Conservation (phyloP, 2,113 vertebrate genomes). For the Neomonachus schauinslandi region DNA sequence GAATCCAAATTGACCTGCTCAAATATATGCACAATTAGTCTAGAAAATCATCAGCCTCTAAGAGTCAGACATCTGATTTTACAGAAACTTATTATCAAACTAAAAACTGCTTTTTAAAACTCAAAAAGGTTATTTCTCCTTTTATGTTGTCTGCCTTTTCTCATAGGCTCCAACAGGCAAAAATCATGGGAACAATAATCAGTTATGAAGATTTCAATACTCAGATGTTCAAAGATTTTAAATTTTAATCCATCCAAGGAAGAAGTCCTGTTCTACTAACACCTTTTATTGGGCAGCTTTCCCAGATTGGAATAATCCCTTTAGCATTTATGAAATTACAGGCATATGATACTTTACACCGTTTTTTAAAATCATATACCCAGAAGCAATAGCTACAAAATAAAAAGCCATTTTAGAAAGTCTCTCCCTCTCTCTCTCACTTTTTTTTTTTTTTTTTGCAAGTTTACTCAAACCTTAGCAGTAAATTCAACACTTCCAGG, state of each 20-base stretch:
- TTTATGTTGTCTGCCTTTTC: not conserved
- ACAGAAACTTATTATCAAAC: not conserved
- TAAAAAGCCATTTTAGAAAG: not conserved
- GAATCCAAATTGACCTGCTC: not conserved
- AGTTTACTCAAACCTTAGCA: not conserved
- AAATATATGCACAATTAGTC: not conserved
- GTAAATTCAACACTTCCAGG: not conserved
- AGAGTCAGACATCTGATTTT: not conserved
- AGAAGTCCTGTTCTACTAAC: not conserved
- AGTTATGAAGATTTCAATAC: not conserved
- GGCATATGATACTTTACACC: not conserved
- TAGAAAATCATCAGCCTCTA: not conserved
- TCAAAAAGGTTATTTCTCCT: not conserved
- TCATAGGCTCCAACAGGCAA: not conserved
- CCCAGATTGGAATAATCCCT: not conserved
- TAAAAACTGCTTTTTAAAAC: constrained; percentile 9
- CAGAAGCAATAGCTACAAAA: not conserved
- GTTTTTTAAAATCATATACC: not conserved
- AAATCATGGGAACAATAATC: not conserved
- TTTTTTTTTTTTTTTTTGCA: not conserved
- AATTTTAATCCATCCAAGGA: not conserved
- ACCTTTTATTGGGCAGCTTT: not conserved
- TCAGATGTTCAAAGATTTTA: not conserved
- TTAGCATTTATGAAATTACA: not conserved
- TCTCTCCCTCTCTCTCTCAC: not conserved